Conservation (phyloP, 1,140 invertebrate species). For the Sminthurinus signatus region DNA sequence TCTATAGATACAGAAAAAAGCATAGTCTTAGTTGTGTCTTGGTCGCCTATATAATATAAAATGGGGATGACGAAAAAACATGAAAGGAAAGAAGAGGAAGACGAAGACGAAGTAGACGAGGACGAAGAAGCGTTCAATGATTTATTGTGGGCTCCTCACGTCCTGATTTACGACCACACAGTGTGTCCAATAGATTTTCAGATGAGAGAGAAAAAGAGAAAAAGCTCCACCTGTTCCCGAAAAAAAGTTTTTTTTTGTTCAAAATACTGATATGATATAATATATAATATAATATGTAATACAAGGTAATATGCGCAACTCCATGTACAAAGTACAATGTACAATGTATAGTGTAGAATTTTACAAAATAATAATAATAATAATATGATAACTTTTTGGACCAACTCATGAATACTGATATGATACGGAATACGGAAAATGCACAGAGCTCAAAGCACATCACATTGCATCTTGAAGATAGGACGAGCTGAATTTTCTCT, state of each 20-base stretch:
- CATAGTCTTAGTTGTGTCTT: neutral
- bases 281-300: too few species aligned
- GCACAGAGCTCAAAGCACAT: neutral
- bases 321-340: too few species aligned
- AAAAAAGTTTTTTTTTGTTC: conserved; percentile 16
- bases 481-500: too few species aligned
- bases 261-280: neutral
- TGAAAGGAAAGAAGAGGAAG: neutral
- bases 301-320: too few species aligned
- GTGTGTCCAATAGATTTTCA: conserved; percentile 36
- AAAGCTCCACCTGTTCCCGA: conserved; percentile 38
- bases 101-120: conserved; percentile 17
- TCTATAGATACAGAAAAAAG: too few species aligned
- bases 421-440: neutral
- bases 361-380: too few species aligned
- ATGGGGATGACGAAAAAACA: too few species aligned
- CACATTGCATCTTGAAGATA: too few species aligned
- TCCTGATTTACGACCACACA: conserved; percentile 41
- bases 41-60: neutral
- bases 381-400: neutral
- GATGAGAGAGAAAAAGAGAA: conserved; percentile 19
- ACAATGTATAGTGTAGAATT: too few species aligned
- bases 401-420: neutral
- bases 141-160: conserved; percentile 38
- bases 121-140: conserved; percentile 25